Evolutionary conservation across 1,140 invertebrate species (phyloP).

Genomic region (Eueides isabella): DNA sequence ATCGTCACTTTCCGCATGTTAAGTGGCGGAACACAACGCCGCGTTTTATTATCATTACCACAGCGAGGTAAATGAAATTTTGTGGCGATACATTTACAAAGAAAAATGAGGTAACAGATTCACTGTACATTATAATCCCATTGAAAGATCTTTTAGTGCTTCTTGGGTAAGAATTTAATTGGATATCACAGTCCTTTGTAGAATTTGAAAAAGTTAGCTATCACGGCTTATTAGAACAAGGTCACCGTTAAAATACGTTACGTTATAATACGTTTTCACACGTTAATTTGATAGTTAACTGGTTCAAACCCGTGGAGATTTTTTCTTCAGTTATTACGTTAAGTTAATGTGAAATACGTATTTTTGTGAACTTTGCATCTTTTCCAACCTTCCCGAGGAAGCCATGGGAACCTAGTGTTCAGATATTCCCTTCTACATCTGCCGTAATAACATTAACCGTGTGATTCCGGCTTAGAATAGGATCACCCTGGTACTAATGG

Average conservation of each 20-base stretch:
- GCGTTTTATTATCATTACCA: too few species aligned
- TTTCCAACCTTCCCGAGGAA: background rate
- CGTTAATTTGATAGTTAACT: background rate
- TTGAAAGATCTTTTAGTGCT: conserved; percentile 7
- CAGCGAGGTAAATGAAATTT: too few species aligned
- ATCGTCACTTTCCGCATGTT: too few species aligned
- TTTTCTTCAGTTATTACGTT: too few species aligned
- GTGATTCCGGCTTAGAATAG: too few species aligned
- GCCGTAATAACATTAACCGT: too few species aligned
- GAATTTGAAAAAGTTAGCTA: background rate
- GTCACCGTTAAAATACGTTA: background rate
- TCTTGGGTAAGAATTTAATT: conserved; percentile 11
- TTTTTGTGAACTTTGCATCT: background rate
- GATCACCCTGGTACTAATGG: too few species aligned
- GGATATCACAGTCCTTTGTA: background rate
- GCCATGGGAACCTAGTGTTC: background rate
- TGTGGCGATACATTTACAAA: background rate
- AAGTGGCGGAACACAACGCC: too few species aligned
- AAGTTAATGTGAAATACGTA: too few species aligned
- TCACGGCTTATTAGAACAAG: background rate
- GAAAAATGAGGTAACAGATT: background rate
- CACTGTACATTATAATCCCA: background rate
- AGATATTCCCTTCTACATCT: background rate
- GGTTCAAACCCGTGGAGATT: too few species aligned
- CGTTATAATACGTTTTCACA: background rate